Evolutionary conservation across 2,888 invertebrate genomes (phyloP), one percentile per base, ranked within the genome.

Genomic region (Microplitis deprimator): DNA sequence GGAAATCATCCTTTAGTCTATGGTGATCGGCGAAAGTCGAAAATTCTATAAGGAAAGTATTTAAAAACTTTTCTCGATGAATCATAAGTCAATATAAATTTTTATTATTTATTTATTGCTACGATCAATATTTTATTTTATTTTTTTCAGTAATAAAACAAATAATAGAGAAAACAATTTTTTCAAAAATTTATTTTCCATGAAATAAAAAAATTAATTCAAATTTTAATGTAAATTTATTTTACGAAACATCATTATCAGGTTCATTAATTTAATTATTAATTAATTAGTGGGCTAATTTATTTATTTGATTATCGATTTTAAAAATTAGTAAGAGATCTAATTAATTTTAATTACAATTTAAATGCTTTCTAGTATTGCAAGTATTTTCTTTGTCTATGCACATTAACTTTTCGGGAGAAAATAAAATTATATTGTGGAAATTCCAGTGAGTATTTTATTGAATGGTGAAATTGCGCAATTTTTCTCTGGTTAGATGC

Each of bases 391-490:
- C 13, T 50, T 50, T 50, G 13, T 50, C 5, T 50, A 50, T 10
- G 50, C 50, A 50, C 50, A 50, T 50, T 81, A 79, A 82, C 20
- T 82, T 83, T n/a, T 81, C 81, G 82, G 81, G 85, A 84, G 85
- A 86, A 84, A 85, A 86, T 84, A 72, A 74, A 82, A 81, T 79
- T 76, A 67, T 59, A 62, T 13, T 41, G 10, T 64, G 41, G 71
- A 67, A 65, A 76, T 76, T 64, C 77, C 79, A 80, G 79, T 77
- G 78, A 75, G 69, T 77, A 70, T 40, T 69, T 40, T 69, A 70
- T 59, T 78, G 80, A 82, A 80, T 82, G 85, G 87, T 86, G 86
- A 88, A 88, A 88, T 89, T 89, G 89, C 88, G 88, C 88, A 89
- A 88, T 89, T 88, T 88, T 88, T 88, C 85, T 84, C 81, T 79